Percentiles rank a stretch among this genome's conserved stretches.
Evolutionary conservation across 2,888 invertebrate species (phyloP).

Genomic region (Lissonota sp.): DNA sequence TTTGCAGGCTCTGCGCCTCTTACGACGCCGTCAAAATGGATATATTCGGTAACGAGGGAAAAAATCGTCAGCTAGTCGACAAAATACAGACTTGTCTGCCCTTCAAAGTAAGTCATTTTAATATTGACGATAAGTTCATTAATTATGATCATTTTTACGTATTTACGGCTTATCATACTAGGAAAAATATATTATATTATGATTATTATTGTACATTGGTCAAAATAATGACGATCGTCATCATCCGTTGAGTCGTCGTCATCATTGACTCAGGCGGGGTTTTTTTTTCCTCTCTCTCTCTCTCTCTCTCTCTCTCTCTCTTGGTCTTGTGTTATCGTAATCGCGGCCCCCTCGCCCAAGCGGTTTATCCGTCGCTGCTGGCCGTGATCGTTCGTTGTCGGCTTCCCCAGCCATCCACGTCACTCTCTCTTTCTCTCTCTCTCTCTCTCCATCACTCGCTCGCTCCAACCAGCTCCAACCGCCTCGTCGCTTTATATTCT

Average conservation of each 20-base stretch:
- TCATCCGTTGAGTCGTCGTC: constrained; percentile 46
- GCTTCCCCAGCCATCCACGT: constrained; percentile 63
- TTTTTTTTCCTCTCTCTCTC: constrained; percentile 26
- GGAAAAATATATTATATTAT: background rate
- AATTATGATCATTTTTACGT: background rate
- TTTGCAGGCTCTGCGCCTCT: constrained; percentile 84
- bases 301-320: constrained; percentile 26
- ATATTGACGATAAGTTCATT: constrained; percentile 17
- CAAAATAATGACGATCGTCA: background rate
- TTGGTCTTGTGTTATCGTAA: constrained; percentile 57
- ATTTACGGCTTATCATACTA: background rate
- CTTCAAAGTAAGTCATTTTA: constrained; percentile 80
- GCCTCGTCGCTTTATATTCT: constrained; percentile 44
- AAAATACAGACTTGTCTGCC: constrained; percentile 84
- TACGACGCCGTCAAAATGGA: constrained; percentile 84
- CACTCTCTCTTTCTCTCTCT: constrained; percentile 40
- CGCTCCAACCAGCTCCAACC: constrained; percentile 8
- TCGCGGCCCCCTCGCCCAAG: constrained; percentile 53
- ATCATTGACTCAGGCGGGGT: constrained; percentile 34
- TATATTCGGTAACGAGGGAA: constrained; percentile 84
- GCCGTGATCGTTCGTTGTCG: constrained; percentile 57
- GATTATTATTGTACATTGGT: background rate
- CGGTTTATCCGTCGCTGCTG: constrained; percentile 9
- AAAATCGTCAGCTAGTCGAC: constrained; percentile 83
- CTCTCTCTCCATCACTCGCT: constrained; percentile 29